Base-by-base conservation (phyloP, 2,888 invertebrate genomes). In the Cyclophora albipunctata region DNA sequence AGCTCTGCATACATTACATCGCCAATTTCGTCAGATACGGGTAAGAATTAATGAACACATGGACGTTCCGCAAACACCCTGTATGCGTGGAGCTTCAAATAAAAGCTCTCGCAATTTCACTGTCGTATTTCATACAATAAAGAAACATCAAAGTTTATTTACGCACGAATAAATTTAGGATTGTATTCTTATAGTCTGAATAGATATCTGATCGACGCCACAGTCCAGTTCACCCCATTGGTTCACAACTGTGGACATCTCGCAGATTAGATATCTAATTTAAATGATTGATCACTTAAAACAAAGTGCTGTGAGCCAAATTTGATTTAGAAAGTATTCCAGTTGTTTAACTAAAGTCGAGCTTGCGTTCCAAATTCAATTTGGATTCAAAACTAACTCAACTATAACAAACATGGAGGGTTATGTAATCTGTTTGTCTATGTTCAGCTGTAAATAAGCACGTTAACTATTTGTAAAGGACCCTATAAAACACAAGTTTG, bases 11-110 rank as follows among this genome's bases (percentile, higher is more conserved):
- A 66, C 94, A 94, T 71, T 96, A 95, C 83, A 91, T 97, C 71
- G 91, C 96, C 58, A 97, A 97, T 88, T 97, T 97, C 71, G 94
- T 94, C 56, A 92, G 93, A 81, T 93, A 93, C 57, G 97, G 97
- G 97, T 97, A 90, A 92, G 92, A 35, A 20, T 48, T 49, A 7
- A 37, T 37, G 37, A 2, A 45, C 7, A 34, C n/a, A 44, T 35
- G 7, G 34, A 5, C 33, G 34, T 3, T 34, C 37, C 34, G 4
- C 5, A 37, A 37, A 37, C 37, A 37, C 5, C 5, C 4, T 37
- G 5, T 37, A 5, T 37, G 4, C 5, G 37, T 37, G 5, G 4
- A 37, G 5, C 37, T 2, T 37, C 37, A 37, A 37, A 5, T 37
- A 4, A 37, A 37, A 37, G 37, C 37, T 37, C 5, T 20, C 20